Evolutionary conservation across 2,888 invertebrate genomes (phyloP), one percentile per base, ranked within the genome.

Genomic region (Matsumyia berberina): DNA sequence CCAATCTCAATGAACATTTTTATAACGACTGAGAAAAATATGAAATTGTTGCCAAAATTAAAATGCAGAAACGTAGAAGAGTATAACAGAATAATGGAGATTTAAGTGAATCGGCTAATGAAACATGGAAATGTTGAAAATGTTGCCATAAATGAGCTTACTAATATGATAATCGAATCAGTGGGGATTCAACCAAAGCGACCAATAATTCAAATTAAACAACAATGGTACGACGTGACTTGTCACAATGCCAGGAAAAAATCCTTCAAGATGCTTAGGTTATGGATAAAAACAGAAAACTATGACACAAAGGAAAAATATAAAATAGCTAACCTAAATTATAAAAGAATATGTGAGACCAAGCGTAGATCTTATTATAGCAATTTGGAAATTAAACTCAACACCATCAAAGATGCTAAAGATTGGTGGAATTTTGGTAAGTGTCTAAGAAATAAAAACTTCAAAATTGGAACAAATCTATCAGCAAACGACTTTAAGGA

Each of bases 401-500:
- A 49, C 11, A 49, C 49, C 5, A 29, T 51, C 12, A 51, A 29
- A 31, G 29, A 51, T 51, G 29, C 51, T 7, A 51, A 51, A 6
- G 29, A 29, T 7, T 51, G 29, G 12, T 12, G 29, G 51, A 2
- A 11, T 12, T 6, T 51, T 29, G 29, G 11, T n/a, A 29, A 11
- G n/a, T 29, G 11, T 24, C 4, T 51, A n/a, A 51, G 51, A 51
- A n/a, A 11, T n/a, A 29, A 0, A 5, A 29, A 29, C n/a, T 51
- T 29, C 29, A 29, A 51, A 29, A n/a, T 29, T 8, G 51, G 46
- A 5, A 15, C 44, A 44, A 44, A 19, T 9, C 9, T 46, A 1
- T 8, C 6, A 7, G 19, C 44, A 15, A 15, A 44, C 12, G 19
- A 17, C 9, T 46, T 3, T 19, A 46, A 19, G 0, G 1, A 0